Percentiles rank a stretch among this genome's conserved stretches.
phyloP scores from a whole-genome alignment of 1,140 invertebrate genomes.

The Papilio polytes region DNA sequence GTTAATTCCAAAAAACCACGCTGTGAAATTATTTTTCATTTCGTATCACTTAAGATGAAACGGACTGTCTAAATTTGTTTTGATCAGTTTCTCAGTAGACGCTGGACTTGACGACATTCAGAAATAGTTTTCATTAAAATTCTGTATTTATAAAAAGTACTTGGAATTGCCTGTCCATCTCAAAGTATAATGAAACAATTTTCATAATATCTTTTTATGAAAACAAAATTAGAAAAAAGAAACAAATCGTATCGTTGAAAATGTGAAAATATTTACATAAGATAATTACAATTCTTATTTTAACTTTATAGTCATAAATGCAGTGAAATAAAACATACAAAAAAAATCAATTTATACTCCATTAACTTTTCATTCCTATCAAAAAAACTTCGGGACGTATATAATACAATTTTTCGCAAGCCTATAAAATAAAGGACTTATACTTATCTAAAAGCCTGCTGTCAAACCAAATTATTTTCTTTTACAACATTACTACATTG shows the following conservation, averaged over 20 bases:
- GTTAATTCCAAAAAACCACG: background rate
- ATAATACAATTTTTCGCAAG: conserved; percentile 16
- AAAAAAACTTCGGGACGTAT: conserved; percentile 15
- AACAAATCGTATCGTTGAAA: background rate
- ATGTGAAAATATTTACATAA: no score
- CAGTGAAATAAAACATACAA: background rate
- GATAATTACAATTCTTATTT: no score
- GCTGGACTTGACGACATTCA: background rate
- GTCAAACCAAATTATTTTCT: conserved; percentile 22
- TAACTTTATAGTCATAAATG: no score
- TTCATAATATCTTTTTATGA: no score
- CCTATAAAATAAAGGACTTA: conserved; percentile 25
- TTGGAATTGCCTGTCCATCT: background rate
- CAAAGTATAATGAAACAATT: background rate
- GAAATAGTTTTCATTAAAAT: background rate
- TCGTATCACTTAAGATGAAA: background rate
- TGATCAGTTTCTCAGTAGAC: background rate
- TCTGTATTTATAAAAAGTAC: background rate
- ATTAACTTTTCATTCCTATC: background rate
- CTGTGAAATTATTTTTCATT: background rate
- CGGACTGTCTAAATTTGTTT: background rate
- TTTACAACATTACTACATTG: conserved; percentile 12
- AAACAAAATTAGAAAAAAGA: background rate
- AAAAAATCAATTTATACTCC: background rate
- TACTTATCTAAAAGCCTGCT: conserved; percentile 18